A percentile compares a stretch with the other conserved stretches of the same genome.
These are phyloP conservation scores for Tipula unca DNA, from an alignment of 2,888 invertebrate genomes.

Conservation along the genomic window DNA sequence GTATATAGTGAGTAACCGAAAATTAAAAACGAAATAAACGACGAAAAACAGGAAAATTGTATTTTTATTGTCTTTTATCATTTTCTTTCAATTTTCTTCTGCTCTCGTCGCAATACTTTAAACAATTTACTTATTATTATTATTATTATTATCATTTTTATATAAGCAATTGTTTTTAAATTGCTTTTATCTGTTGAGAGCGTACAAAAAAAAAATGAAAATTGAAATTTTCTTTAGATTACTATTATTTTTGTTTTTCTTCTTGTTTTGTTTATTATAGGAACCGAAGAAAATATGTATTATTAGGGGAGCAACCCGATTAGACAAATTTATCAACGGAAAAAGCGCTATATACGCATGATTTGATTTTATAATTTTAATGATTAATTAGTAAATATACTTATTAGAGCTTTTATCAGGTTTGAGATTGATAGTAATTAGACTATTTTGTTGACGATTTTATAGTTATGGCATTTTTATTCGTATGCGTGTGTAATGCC, in stretches of 20 bases:
- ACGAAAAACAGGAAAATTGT: not conserved
- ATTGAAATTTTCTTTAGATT: not conserved
- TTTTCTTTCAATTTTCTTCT: not conserved
- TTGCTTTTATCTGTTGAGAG: not conserved
- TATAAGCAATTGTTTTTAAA: conserved; percentile 2
- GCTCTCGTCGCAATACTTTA: not conserved
- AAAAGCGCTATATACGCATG: not conserved
- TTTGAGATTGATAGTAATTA: too few species aligned
- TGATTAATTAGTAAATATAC: not conserved
- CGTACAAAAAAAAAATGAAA: not conserved
- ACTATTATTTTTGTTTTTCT: too few species aligned
- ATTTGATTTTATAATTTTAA: not conserved
- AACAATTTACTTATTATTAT: not conserved
- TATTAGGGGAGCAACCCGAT: not conserved
- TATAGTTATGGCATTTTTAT: too few species aligned
- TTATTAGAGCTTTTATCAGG: too few species aligned
- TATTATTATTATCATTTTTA: not conserved
- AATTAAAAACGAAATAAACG: not conserved
- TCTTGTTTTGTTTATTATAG: not conserved
- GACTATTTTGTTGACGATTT: too few species aligned
- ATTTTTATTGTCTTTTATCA: not conserved
- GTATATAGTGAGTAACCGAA: not conserved
- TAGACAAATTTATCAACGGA: not conserved
- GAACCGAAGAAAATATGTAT: not conserved
- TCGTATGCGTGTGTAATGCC: too few species aligned